These are phyloP conservation scores for Hydraecia micacea DNA, from an alignment of 2,888 invertebrate species.

Conservation along the genomic window DNA sequence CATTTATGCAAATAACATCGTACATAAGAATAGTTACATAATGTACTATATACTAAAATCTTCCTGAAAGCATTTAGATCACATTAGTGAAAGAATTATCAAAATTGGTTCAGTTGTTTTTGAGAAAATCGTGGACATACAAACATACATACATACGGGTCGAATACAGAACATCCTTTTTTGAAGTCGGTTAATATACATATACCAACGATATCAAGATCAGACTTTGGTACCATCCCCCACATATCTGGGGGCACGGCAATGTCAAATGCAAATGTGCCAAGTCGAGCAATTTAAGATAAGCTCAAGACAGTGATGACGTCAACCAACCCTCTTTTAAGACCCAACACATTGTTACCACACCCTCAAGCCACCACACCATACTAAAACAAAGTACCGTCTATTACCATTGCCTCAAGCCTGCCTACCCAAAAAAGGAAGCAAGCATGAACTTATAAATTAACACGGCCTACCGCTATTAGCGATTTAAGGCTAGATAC, in stretches of 20 bases:
- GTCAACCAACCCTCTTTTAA: not conserved
- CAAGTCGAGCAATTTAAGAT: not conserved
- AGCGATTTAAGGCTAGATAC: conserved; percentile 66
- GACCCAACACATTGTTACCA: conserved; percentile 32
- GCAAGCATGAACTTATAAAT: conserved; percentile 60
- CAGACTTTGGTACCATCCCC: not conserved
- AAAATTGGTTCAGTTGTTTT: too few relatives aligned
- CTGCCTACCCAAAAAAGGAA: conserved; percentile 56
- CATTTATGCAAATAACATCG: too few relatives aligned
- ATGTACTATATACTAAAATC: too few relatives aligned
- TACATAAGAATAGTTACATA: too few relatives aligned
- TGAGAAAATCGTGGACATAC: too few relatives aligned
- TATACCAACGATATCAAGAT: not conserved
- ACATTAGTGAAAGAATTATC: too few relatives aligned
- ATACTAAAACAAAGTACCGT: conserved; percentile 27
- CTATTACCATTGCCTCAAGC: conserved; percentile 37
- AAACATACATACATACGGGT: too few relatives aligned
- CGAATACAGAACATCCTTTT: too few relatives aligned
- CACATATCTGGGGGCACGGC: not conserved
- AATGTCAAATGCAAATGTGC: too few relatives aligned
- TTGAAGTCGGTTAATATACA: too few relatives aligned
- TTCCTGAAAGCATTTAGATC: too few relatives aligned
- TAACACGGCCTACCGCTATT: conserved; percentile 56
- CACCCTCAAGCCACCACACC: conserved; percentile 20
- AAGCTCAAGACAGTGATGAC: not conserved